Percentiles rank a stretch among this genome's conserved stretches.
These are phyloP conservation scores for Galbula dea DNA, from an alignment of 2,113 vertebrate genomes.

Conservation along the genomic window DNA sequence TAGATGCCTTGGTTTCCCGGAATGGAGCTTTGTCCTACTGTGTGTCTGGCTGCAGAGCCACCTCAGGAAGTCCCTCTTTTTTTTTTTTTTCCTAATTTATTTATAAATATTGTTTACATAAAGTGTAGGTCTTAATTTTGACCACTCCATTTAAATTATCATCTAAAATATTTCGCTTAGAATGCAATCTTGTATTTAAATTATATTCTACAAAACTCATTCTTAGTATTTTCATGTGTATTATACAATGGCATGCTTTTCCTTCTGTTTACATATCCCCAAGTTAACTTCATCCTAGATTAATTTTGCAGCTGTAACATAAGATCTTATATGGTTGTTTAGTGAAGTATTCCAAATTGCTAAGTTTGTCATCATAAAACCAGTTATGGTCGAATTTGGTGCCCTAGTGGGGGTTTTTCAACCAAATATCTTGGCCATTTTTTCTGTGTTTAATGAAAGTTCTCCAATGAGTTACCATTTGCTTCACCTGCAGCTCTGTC, in stretches of 20 bases:
- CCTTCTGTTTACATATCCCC: constrained; percentile 40
- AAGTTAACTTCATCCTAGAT: constrained; percentile 22
- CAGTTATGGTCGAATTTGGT: background rate
- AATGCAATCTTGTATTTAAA: constrained; percentile 39
- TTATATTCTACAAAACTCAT: constrained; percentile 30
- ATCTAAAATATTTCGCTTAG: constrained; percentile 49
- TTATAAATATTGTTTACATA: constrained; percentile 75
- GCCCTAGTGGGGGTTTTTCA: background rate
- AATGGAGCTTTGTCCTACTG: constrained; percentile 72
- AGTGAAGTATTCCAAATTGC: constrained; percentile 47
- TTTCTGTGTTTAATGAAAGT: background rate
- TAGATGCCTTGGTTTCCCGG: constrained; percentile 70
- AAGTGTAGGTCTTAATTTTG: constrained; percentile 67
- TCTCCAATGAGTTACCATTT: background rate
- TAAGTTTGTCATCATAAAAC: constrained; percentile 51
- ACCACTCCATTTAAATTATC: constrained; percentile 65
- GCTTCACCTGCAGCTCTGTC: constrained; percentile 8
- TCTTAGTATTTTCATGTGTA: constrained; percentile 7
- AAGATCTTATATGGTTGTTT: background rate
- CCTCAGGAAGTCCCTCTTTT: constrained; percentile 71
- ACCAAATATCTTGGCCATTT: background rate
- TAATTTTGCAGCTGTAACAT: background rate
- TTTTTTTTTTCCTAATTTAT: constrained; percentile 56
- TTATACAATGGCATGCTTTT: background rate
- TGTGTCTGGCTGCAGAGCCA: constrained; percentile 65